Percentiles rank a stretch among this genome's conserved stretches.
These are phyloP conservation scores for Myotis yumanensis DNA, from an alignment of 2,113 vertebrate genomes.

Conservation along the genomic window DNA sequence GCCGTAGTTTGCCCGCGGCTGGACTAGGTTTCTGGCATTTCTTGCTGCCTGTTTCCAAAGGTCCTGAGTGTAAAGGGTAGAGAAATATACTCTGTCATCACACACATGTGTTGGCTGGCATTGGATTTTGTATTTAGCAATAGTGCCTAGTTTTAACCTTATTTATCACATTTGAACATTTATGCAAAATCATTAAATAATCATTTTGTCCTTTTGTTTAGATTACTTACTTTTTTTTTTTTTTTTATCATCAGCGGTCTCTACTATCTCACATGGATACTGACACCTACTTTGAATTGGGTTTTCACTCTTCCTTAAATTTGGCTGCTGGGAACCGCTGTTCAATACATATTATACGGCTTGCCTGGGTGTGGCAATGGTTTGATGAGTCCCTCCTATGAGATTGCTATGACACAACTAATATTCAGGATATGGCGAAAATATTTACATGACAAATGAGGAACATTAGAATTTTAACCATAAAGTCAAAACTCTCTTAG, in stretches of 20 bases:
- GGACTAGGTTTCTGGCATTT: not conserved
- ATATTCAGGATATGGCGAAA: constrained; percentile 12
- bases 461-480: constrained; percentile 45
- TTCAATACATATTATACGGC: not conserved
- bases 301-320: not conserved
- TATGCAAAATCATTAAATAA: not conserved
- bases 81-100: not conserved
- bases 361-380: not conserved
- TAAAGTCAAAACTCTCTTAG: constrained; percentile 17
- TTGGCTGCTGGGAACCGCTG: not conserved
- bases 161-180: not conserved
- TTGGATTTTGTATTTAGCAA: not conserved
- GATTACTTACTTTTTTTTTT: not conserved
- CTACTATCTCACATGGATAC: not conserved
- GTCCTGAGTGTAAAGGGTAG: not conserved
- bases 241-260: not conserved
- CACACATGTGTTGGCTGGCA: not conserved
- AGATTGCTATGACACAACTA: not conserved
- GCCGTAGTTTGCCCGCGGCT: too few relatives aligned
- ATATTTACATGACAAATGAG: constrained; percentile 9
- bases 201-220: not conserved
- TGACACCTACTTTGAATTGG: not conserved
- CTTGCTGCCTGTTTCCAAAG: not conserved
- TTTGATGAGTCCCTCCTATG: not conserved
- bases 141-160: not conserved